phyloP scores from a whole-genome alignment of 2,113 vertebrate genomes.

The Arvicanthis niloticus region DNA sequence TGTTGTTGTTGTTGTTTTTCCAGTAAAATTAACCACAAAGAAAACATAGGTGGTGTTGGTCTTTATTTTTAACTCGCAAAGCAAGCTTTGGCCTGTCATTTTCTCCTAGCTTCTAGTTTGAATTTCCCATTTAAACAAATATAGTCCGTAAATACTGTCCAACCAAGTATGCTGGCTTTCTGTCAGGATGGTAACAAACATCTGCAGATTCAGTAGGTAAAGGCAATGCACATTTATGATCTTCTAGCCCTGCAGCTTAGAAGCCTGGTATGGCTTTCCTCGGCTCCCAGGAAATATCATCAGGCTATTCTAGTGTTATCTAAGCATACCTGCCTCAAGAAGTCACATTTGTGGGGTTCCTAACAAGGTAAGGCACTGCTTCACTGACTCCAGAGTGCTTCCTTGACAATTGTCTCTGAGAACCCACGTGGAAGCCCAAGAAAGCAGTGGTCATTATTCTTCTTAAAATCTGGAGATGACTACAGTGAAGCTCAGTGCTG shows the following conservation, averaged over 20 bases:
- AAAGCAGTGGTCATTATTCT: background rate
- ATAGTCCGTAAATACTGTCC: background rate
- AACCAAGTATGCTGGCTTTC: background rate
- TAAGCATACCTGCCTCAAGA: background rate
- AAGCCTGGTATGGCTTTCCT: background rate
- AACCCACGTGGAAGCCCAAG: background rate
- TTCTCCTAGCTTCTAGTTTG: slow-evolving; percentile 2
- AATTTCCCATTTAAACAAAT: slow-evolving; percentile 6
- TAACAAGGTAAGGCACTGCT: background rate
- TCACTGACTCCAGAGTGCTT: background rate
- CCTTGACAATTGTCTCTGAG: background rate
- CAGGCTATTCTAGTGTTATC: background rate
- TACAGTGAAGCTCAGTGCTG: background rate
- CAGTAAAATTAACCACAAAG: slow-evolving; percentile 87
- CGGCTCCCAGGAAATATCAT: background rate
- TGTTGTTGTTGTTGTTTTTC: slow-evolving; percentile 78
- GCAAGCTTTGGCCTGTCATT: background rate
- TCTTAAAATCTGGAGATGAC: background rate
- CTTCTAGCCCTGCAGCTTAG: background rate
- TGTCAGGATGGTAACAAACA: background rate
- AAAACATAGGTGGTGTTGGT: slow-evolving; percentile 53
- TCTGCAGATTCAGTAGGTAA: background rate
- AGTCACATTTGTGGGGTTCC: background rate
- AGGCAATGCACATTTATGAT: background rate
- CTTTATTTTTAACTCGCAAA: slow-evolving; percentile 68